phyloP scores from a whole-genome alignment of 2,113 vertebrate species.

The Hippolais icterina region DNA sequence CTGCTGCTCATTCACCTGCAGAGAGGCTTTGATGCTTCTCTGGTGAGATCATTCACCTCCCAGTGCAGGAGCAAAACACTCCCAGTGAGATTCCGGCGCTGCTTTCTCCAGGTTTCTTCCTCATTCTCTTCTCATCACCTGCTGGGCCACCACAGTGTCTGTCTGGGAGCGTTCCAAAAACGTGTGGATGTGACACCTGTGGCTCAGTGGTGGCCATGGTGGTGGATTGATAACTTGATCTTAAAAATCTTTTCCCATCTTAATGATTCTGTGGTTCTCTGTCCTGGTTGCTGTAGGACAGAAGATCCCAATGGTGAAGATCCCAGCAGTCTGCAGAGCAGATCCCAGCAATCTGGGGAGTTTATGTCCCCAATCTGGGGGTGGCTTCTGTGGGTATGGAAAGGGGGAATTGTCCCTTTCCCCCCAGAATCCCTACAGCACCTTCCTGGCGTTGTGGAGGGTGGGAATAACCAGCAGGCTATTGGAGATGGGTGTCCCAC shows the following conservation, averaged over 20 bases:
- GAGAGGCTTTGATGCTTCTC: conserved; percentile 1
- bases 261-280: not conserved
- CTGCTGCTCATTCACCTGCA: conserved; percentile 53
- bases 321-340: not conserved
- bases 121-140: not conserved
- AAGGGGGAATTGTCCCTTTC: not conserved
- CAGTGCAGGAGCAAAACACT: not conserved
- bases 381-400: not conserved
- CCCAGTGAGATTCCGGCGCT: fast-evolving
- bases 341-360: not conserved
- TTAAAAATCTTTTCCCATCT: not conserved
- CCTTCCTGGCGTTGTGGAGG: not conserved
- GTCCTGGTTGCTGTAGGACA: not conserved
- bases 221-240: not conserved
- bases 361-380: not conserved
- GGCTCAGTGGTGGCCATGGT: not conserved
- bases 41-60: conserved; percentile 17
- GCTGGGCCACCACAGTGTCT: not conserved
- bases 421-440: not conserved
- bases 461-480: not conserved
- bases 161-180: not conserved
- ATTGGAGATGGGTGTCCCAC: not conserved
- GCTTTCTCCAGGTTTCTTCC: not conserved
- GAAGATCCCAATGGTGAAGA: not conserved
- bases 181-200: fast-evolving